A percentile compares a stretch with the other conserved stretches of the same genome.
Evolutionary conservation across 2,888 invertebrate species (phyloP).

Genomic region (Operophtera brumata): DNA sequence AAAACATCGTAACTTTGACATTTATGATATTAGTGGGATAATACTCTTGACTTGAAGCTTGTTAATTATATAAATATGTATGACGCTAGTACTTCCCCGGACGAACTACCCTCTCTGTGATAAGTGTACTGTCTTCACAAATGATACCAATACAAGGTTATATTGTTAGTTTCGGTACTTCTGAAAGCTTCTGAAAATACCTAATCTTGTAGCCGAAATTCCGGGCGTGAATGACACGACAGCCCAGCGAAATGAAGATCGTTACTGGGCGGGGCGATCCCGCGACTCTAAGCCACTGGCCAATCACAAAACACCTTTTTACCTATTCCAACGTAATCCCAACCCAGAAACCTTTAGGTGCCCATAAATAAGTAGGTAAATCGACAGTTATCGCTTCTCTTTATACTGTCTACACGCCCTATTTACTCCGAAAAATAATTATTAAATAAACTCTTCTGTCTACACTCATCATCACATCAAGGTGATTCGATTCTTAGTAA

Average conservation of each 20-base stretch:
- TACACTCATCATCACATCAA: not conserved
- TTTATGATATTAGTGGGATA: no score
- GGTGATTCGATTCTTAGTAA: no score
- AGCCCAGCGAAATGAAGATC: conserved; percentile 51
- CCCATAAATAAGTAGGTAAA: conserved; percentile 42
- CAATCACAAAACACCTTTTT: conserved; percentile 58
- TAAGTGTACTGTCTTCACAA: no score
- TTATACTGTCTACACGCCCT: conserved; percentile 2
- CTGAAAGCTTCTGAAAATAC: conserved; percentile 15
- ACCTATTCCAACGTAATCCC: conserved; percentile 51
- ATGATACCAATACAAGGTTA: not conserved
- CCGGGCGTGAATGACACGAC: conserved; percentile 27
- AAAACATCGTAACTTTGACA: no score
- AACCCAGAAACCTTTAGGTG: conserved; percentile 40
- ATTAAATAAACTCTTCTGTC: not conserved
- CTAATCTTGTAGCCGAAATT: conserved; percentile 22
- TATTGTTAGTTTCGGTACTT: not conserved
- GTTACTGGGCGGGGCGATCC: conserved; percentile 62
- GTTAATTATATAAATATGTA: no score
- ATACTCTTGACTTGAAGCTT: no score
- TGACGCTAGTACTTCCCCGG: no score
- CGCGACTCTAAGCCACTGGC: conserved; percentile 36
- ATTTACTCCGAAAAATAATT: not conserved
- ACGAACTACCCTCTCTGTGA: no score
- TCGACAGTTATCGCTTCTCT: conserved; percentile 23